Evolutionary conservation across 1,140 invertebrate genomes (phyloP).

Genomic region (Drosophila cardini): DNA sequence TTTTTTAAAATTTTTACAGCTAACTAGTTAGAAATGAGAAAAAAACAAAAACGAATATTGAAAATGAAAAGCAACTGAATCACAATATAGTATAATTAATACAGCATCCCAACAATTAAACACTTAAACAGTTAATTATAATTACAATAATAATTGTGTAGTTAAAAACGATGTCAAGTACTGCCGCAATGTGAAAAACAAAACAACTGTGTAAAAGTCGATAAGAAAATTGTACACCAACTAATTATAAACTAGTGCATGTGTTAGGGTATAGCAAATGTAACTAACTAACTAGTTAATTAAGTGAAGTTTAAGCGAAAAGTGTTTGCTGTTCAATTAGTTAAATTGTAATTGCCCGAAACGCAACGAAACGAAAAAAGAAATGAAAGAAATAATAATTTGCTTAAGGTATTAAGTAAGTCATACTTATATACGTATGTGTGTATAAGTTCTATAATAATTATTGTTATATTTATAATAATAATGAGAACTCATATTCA

Average conservation of each 20-base stretch:
- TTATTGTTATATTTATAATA: constrained; percentile 49
- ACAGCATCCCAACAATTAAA: constrained; percentile 54
- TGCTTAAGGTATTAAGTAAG: constrained; percentile 57
- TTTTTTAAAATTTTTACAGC: constrained; percentile 68
- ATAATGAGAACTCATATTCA: constrained; percentile 84
- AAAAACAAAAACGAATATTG: constrained; percentile 1
- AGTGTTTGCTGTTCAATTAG: constrained; percentile 66
- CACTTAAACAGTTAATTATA: constrained; percentile 45
- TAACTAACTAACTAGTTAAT: constrained; percentile 62
- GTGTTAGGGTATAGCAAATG: constrained; percentile 40
- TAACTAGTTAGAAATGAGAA: constrained; percentile 38
- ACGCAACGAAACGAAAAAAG: constrained; percentile 42
- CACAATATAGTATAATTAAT: constrained; percentile 37
- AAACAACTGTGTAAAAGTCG: constrained; percentile 32
- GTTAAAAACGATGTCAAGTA: constrained; percentile 69
- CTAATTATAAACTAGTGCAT: constrained; percentile 54
- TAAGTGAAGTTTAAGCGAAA: constrained; percentile 43
- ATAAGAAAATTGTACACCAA: constrained; percentile 54
- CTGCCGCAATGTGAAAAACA: constrained; percentile 60
- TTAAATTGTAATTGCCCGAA: constrained; percentile 46
- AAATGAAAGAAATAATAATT: constrained; percentile 38
- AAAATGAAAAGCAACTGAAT: constrained; percentile 34
- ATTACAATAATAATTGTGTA: constrained; percentile 33
- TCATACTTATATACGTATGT: constrained; percentile 43
- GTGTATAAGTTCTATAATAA: constrained; percentile 35